Evolutionary conservation across 1,140 invertebrate species (phyloP).

Genomic region (Mycetomoellerius zeteki): DNA sequence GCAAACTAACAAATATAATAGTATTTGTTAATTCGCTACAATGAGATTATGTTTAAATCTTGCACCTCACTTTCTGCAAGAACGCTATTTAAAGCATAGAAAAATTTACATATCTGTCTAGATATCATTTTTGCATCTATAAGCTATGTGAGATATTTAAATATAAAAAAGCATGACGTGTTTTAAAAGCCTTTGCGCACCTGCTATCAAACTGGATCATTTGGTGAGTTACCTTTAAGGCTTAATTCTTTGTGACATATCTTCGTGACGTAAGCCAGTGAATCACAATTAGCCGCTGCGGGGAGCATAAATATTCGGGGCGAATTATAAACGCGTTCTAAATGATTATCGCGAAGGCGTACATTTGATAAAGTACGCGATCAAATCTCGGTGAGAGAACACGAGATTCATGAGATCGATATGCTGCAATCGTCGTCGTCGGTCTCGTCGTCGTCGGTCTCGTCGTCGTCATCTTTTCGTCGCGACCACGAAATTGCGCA

Average conservation of each 20-base stretch:
- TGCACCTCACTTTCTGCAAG: not conserved
- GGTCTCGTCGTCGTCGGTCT: conserved; percentile 15
- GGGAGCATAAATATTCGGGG: conserved; percentile 59
- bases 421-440: conserved; percentile 39
- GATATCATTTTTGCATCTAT: not conserved
- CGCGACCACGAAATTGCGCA: conserved; percentile 64
- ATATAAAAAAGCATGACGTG: conserved; percentile 12
- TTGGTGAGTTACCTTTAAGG: conserved; percentile 22
- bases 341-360: conserved; percentile 54
- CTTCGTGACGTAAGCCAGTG: conserved; percentile 63
- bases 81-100: not conserved
- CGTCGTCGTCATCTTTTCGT: conserved; percentile 60
- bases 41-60: not conserved
- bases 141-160: not conserved
- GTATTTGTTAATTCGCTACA: not conserved
- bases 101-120: conserved; percentile 18
- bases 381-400: conserved; percentile 60
- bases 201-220: conserved; percentile 29
- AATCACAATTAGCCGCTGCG: conserved; percentile 64
- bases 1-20: not conserved
- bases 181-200: not conserved
- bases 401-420: conserved; percentile 71
- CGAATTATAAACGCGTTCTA: conserved; percentile 50
- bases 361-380: conserved; percentile 60
- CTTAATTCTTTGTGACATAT: conserved; percentile 60